Conservation (phyloP, 2,888 invertebrate genomes). For the Drosophila mimetica region DNA sequence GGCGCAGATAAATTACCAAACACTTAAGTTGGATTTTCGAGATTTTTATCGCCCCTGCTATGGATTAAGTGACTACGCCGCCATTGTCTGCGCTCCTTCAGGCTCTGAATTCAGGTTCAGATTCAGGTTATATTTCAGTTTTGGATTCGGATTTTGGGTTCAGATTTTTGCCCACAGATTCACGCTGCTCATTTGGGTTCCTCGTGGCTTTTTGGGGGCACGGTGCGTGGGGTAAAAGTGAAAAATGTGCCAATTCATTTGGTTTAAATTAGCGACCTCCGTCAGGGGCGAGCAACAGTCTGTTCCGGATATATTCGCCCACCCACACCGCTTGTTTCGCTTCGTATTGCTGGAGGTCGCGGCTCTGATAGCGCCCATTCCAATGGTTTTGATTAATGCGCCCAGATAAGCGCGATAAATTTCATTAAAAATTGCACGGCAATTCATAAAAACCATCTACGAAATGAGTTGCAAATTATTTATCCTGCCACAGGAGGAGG, state of each 20-base stretch:
- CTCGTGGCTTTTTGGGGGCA: neutral
- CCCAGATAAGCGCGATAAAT: constrained; percentile 82
- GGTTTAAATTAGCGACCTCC: constrained; percentile 83
- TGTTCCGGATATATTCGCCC: constrained; percentile 54
- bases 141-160: constrained; percentile 35
- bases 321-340: constrained; percentile 11
- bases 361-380: constrained; percentile 55
- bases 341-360: constrained; percentile 21
- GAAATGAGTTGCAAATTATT: constrained; percentile 81
- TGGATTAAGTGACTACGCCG: constrained; percentile 78
- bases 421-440: constrained; percentile 79
- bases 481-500: constrained; percentile 45
- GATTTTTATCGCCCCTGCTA: constrained; percentile 82
- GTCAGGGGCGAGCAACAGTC: constrained; percentile 71
- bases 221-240: constrained; percentile 62
- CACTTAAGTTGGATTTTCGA: constrained; percentile 84
- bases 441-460: constrained; percentile 79
- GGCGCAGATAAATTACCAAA: constrained; percentile 82
- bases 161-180: constrained; percentile 35
- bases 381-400: constrained; percentile 81
- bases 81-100: constrained; percentile 45
- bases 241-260: constrained; percentile 84
- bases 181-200: constrained; percentile 62
- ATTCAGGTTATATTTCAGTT: constrained; percentile 12
- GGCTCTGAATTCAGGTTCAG: constrained; percentile 22